Base-by-base conservation (phyloP, 2,888 invertebrate species). In the Drosophila emarginata region DNA sequence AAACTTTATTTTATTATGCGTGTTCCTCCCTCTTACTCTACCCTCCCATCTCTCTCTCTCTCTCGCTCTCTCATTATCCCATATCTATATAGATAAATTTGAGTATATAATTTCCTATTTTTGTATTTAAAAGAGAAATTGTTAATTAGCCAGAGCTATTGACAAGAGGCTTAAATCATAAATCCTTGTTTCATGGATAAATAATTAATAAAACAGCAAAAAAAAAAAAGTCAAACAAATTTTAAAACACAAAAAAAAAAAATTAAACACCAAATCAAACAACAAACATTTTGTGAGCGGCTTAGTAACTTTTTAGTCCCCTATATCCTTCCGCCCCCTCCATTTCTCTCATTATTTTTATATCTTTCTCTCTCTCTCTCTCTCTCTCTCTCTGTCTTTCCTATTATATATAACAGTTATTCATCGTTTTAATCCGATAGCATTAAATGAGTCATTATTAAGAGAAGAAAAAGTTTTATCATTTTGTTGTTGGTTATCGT, bases 401-500 rank as follows among this genome's bases (percentile, higher is more conserved):
- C 56, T 51, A 21, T 45, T 45, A 21, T 2, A 32, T 32, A 32
- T 32, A 11, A 26, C 26, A 45, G 45, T 11, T 45, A 45, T 11
- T 23, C 52, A 51, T 67, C 18, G 62, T 59, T 63, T 59, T 68
- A 70, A 68, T 68, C 70, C 71, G 61, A 40, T 53, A 37, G 61
- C 71, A 72, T 64, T 72, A 52, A 72, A 64, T 64, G 15, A 36
- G 67, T 64, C 45, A 45, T 75, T 65, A 75, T 81, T 66, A 67
- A 66, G 71, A 68, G 61, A 26, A 45, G 37, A 39, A 50, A 52
- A 18, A 36, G 32, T 12, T 54, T 54, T 54, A 54, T 45, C 21
- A 45, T 45, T 45, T 45, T 18, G 21, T 45, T 45, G 45, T 45
- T 45, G 45, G 21, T 45, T 45, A 32, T 6, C 9, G 15, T 45